Evolutionary conservation across 2,113 vertebrate species (phyloP).

Genomic region (Cyanocitta stelleri): DNA sequence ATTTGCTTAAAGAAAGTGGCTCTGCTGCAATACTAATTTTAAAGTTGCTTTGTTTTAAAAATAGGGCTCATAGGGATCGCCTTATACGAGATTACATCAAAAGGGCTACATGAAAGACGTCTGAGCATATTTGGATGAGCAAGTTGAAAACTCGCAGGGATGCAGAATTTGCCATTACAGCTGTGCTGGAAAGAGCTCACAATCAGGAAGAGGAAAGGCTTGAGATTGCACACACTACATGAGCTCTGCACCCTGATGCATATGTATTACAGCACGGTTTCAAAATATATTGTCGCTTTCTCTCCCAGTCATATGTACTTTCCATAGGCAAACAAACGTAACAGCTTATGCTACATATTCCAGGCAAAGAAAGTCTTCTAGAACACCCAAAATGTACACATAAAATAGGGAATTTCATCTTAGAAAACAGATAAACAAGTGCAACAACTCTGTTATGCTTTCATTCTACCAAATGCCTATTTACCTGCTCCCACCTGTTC

Average conservation of each 20-base stretch:
- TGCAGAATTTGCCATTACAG: neutral
- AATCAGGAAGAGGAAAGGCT: neutral
- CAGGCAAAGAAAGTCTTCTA: neutral
- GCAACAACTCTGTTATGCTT: neutral
- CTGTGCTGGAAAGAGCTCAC: neutral
- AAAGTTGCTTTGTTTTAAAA: neutral
- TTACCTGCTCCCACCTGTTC: neutral
- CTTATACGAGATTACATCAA: neutral
- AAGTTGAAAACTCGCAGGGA: neutral
- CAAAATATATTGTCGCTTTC: neutral
- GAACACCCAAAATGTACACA: rapidly evolving
- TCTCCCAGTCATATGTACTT: neutral
- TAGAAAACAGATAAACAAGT: neutral
- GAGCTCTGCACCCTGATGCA: neutral
- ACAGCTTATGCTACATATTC: neutral
- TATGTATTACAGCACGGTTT: neutral
- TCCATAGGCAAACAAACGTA: neutral
- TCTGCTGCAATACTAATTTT: neutral
- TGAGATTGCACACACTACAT: neutral
- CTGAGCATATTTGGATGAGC: neutral
- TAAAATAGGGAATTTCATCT: neutral
- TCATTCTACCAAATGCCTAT: neutral
- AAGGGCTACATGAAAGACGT: neutral
- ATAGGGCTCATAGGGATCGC: neutral
- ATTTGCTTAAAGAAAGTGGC: neutral